Percentiles rank a stretch among this genome's conserved stretches.
Evolutionary conservation across 2,113 vertebrate genomes (phyloP).

Genomic region (Dendropsophus ebraccatus): DNA sequence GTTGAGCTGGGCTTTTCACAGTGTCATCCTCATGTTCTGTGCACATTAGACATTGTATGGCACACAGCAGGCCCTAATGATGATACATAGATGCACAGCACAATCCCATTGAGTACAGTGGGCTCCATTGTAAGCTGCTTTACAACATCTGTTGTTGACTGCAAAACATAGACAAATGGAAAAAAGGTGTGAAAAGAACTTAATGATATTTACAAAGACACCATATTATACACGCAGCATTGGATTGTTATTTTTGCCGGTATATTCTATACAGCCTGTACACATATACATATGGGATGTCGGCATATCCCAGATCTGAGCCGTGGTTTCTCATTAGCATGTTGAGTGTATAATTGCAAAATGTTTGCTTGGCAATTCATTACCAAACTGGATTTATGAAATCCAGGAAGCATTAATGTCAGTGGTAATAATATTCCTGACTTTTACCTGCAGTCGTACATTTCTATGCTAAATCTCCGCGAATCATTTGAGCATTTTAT

Average conservation of each 20-base stretch:
- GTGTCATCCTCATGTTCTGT: background rate
- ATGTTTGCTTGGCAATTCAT: background rate
- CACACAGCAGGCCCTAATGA: background rate
- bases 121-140: too few relatives aligned
- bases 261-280: too few relatives aligned
- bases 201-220: background rate
- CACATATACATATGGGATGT: too few relatives aligned
- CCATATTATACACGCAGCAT: background rate
- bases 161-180: background rate
- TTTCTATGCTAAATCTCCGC: constrained; percentile 5
- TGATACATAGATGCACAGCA: background rate
- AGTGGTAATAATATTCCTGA: background rate
- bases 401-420: background rate
- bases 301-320: background rate
- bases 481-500: constrained; percentile 33
- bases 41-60: background rate
- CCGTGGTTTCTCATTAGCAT: background rate
- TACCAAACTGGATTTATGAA: background rate
- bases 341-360: background rate
- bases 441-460: constrained; percentile 6
- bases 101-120: background rate
- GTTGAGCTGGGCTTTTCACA: too few relatives aligned
- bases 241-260: too few relatives aligned
- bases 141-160: background rate
- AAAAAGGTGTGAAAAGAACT: background rate